phyloP scores from a whole-genome alignment of 2,797 vertebrate species.

The Enteromius mattozi region DNA sequence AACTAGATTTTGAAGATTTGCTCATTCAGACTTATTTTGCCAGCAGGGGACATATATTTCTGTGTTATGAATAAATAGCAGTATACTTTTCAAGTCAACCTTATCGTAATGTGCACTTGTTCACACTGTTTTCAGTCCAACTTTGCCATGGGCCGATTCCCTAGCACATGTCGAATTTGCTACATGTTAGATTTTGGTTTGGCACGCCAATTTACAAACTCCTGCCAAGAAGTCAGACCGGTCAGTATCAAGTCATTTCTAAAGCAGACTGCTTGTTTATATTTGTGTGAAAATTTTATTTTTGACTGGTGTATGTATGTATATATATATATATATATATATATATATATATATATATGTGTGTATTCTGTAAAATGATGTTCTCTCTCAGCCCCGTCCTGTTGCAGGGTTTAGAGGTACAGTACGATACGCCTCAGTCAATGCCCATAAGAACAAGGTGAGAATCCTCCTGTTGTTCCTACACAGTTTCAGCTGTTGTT shows the following conservation, averaged over 20 bases:
- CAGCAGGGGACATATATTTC: neutral
- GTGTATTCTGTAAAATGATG: conserved; percentile 12
- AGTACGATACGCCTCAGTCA: conserved; percentile 95
- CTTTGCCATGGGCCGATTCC: conserved; percentile 98
- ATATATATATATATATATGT: neutral
- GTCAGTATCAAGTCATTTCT: conserved; percentile 78
- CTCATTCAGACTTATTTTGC: too few relatives aligned
- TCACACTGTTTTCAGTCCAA: conserved; percentile 84
- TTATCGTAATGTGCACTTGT: neutral
- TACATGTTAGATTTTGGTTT: conserved; percentile 99
- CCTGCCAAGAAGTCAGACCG: conserved; percentile 96
- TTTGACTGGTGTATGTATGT: neutral
- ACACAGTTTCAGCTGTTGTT: neutral
- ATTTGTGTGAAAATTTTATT: neutral
- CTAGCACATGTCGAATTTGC: conserved; percentile 95
- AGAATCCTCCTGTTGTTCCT: conserved; percentile 44
- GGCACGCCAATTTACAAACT: conserved; percentile 98
- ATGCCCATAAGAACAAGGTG: conserved; percentile 97
- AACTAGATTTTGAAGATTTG: too few relatives aligned
- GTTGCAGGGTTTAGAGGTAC: conserved; percentile 97
- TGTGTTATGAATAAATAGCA: neutral
- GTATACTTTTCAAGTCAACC: neutral
- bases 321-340: neutral
- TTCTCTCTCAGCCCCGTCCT: conserved; percentile 85
- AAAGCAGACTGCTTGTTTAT: neutral